Evolutionary conservation across 37 sponge, comb jelly and placozoan genomes (phyloP), one percentile per base, ranked within the genome.

Genomic region (Aplysina aerophoba): DNA sequence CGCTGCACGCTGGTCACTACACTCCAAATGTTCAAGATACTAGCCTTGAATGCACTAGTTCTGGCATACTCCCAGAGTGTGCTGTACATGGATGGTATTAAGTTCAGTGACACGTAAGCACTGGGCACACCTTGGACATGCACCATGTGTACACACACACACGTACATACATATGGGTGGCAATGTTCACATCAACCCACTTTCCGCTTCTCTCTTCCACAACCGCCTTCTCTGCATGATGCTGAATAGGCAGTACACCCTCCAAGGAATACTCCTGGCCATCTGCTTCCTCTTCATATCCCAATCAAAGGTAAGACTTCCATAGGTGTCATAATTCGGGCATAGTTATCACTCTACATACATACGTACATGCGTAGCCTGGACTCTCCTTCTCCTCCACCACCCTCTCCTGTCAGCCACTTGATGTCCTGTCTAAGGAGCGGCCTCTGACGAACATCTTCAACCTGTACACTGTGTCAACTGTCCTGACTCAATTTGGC

Each of bases 21-120:
- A 1, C 88, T 96, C 25, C 99, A 98, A 81, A 98, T 98, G 99
- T 98, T 96, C 82, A 98, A 98, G 95, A 98, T 98, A 67, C 83
- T 98, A 39, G 99, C 99, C 34, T 89, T 98, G 28, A 98, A 96
- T 87, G 99, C 99, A 27, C 91, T 98, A 11, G 91, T 98, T 44
- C 69, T 95, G 53, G 99, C 99, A 4, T 98, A 98, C 85, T 93
- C 96, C 13, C 99, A 98, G 80, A 96, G 97, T 87, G 99, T 95
- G 22, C 92, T 98, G 28, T 98, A 94, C 61, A 64, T 96, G 2
- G 97, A 98, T 74, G 99, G 99, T 40, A 91, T 98, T 81, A 98
- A 98, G 82, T 98, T 98, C 81, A 91, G 92, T 82, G 99, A 98
- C 83, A 82, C 86, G 98, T 97, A 77, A 94, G 94, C 83, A 36